Conservation (phyloP, 2,797 vertebrate species). For the Yasuhikotakia modesta region DNA sequence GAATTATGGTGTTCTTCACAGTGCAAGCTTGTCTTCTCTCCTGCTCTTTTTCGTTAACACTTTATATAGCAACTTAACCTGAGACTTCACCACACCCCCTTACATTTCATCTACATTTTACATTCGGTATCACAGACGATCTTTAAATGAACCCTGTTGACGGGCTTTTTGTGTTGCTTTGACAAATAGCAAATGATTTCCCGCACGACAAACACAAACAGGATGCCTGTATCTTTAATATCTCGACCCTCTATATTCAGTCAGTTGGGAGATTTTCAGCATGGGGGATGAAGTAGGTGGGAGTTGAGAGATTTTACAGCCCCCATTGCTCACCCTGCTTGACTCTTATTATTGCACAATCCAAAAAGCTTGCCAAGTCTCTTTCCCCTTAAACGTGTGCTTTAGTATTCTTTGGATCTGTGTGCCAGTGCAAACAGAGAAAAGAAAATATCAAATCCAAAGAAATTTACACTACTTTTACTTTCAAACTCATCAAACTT, state of each 20-base stretch:
- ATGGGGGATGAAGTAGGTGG: not conserved
- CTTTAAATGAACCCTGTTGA: not conserved
- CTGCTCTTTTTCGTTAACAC: not conserved
- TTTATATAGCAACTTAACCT: conserved; percentile 36
- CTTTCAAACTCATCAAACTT: not conserved
- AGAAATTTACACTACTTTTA: not conserved
- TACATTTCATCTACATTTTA: conserved; percentile 1
- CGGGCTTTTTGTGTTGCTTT: not conserved
- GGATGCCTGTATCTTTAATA: not conserved
- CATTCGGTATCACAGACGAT: too few relatives aligned
- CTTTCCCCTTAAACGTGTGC: conserved; percentile 13
- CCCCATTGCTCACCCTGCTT: not conserved
- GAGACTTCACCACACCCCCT: conserved; percentile 19
- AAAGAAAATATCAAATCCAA: conserved; percentile 23
- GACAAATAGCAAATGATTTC: not conserved
- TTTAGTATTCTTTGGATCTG: not conserved
- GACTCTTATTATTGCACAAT: conserved; percentile 33
- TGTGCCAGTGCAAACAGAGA: conserved; percentile 9
- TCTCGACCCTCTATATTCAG: conserved; percentile 19
- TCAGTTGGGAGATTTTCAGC: conserved; percentile 3
- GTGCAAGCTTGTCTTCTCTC: not conserved
- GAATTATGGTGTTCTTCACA: not conserved
- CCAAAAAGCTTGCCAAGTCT: conserved; percentile 5
- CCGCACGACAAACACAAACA: not conserved
- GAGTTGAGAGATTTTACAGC: not conserved